These are phyloP conservation scores for Etheostoma perlongum DNA, from an alignment of 2,797 vertebrate genomes.

Conservation along the genomic window DNA sequence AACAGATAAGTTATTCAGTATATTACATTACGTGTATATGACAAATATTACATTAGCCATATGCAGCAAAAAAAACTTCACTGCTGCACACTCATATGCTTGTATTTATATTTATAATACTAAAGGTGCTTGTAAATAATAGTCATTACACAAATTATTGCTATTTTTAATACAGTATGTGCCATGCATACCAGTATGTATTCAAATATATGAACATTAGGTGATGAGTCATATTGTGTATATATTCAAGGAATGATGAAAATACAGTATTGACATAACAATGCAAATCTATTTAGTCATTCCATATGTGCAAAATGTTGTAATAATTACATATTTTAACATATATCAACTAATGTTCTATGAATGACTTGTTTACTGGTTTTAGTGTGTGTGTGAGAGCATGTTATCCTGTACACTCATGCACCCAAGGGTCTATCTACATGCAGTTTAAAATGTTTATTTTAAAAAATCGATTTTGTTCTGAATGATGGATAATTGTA, in stretches of 20 bases:
- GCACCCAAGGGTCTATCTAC: background rate
- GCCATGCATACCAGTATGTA: background rate
- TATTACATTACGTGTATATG: too few species aligned
- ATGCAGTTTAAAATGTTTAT: background rate
- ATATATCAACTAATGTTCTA: background rate
- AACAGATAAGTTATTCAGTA: background rate
- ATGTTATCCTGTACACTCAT: background rate
- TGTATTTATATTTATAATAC: background rate
- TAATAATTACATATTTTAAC: background rate
- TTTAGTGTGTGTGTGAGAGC: too few species aligned
- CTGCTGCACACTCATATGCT: background rate
- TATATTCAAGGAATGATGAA: background rate
- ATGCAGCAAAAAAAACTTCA: background rate
- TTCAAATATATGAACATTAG: background rate
- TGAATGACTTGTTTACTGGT: too few species aligned
- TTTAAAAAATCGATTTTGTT: slow-evolving; percentile 11
- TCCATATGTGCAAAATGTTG: background rate
- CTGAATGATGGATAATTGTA: too few species aligned
- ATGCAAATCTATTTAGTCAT: background rate
- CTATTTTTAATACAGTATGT: background rate
- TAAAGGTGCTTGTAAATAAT: background rate
- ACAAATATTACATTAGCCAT: too few species aligned
- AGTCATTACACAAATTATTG: too few species aligned
- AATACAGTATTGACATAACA: background rate
- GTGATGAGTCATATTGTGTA: background rate